Base-by-base conservation (phyloP, 2,113 vertebrate species). In the Microcebus lehilahytsara region DNA sequence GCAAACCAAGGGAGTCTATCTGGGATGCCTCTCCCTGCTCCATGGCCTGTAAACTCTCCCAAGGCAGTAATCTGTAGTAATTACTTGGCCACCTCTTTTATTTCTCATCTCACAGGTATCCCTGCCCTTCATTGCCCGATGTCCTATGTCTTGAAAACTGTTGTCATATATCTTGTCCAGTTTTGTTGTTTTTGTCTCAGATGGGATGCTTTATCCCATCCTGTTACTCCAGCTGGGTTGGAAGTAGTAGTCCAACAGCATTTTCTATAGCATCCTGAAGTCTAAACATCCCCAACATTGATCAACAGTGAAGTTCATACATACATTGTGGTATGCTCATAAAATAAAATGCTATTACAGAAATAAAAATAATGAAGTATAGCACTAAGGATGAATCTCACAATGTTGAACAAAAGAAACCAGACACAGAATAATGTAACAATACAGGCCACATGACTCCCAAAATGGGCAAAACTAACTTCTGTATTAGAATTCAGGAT, bases 301-400 rank as follows among this genome's bases (percentile, higher is more conserved):
- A 94, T 87, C 25, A 64, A 77, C 17, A 79, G 7, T 46, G 90
- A 94, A 67, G 9, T 80, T 13, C 5, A 51, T 25, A 34, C 30
- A 80, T 42, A 95, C 87, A 88, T 32, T 49, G n/a, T 88, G 4
- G 9, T 34, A 32, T 56, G 19, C 49, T 77, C 34, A 40, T 71
- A 66, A 62, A 79, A 71, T 64, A 6, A 94, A 94, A 92, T 83
- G 37, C 1, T 83, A 32, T 72, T 66, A 79, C 4, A 91, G 79
- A 93, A 86, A 89, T 81, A 67, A 96, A 87, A 87, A 88, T 34
- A 89, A 78, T 56, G 4, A 37, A 51, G 71, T 37, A 66, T 37
- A 88, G n/a, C 34, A 12, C 74, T 1, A 89, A 83, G 42, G 56
- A 80, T 74, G 81, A 77, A 80, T 90, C 1, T 80, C 40, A 56